Base-by-base conservation (phyloP, 2,113 vertebrate genomes). In the Catharus minimus region DNA sequence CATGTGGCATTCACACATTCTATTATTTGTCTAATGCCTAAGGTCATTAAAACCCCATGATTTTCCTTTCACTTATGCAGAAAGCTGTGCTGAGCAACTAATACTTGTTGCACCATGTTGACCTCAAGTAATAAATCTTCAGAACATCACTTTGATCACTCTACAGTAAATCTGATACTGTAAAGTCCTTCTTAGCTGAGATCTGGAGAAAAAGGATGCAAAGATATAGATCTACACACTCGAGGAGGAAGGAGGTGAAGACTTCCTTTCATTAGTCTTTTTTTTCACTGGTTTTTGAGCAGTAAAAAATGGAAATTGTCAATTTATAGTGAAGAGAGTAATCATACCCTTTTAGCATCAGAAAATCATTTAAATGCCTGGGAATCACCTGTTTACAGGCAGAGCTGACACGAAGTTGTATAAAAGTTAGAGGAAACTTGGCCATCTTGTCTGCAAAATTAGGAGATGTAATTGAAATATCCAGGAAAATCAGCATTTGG, bases 401-500 rank as follows among this genome's bases (percentile, higher is more conserved):
- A 82, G 50, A 88, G 15, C 82, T 90, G 80, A 53, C 5, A 38
- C 85, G 52, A 82, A 77, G n/a, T 72, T 55, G 30, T 41, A 58
- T 67, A 50, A 46, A 94, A 78, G 77, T 87, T 89, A 86, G 75
- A 86, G 22, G 36, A 80, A 87, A 93, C 86, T 94, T 91, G 77
- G 65, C 88, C 46, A 81, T 65, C 53, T 91, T 91, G 32, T 78
- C 88, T 92, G 46, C 33, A 90, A 95, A 95, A 91, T 65, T 58
- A 53, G 53, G 50, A 72, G 53, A 33, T 69, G 27, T 61, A 71
- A 61, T n/a, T 78, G 58, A 88, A 92, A 71, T 38, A 89, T 62
- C 44, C 87, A 86, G 85, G 76, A 91, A 96, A 92, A 80, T 16
- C 57, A 84, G 62, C 81, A 80, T 92, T 96, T 94, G 91, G 44